Conservation (phyloP, 2,888 invertebrate genomes). For the Druceiella hillmani region DNA sequence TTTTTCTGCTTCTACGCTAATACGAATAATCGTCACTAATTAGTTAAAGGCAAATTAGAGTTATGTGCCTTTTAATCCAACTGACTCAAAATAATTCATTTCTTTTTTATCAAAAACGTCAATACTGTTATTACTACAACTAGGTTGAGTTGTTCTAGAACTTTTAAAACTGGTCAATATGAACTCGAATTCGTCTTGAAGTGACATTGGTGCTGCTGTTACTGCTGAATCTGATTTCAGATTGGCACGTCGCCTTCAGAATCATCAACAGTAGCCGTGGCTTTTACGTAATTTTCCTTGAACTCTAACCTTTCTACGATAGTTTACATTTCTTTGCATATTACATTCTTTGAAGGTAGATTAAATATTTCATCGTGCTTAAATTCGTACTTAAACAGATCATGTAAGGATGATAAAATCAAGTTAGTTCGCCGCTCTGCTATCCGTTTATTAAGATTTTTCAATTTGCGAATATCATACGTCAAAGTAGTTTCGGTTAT, state of each 20-base stretch:
- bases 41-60: background rate
- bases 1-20: background rate
- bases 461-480: background rate
- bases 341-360: constrained; percentile 1
- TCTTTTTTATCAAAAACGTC: no score
- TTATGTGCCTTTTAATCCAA: background rate
- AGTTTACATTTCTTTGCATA: background rate
- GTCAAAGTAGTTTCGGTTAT: background rate
- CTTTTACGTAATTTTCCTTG: background rate
- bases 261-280: background rate
- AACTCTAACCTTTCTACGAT: constrained; percentile 1
- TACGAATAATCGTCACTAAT: no score
- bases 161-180: background rate
- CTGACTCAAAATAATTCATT: background rate
- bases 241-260: background rate
- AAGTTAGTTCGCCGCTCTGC: constrained; percentile 1
- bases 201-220: background rate
- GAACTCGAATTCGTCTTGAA: background rate
- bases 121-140: no score
- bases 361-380: background rate
- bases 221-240: background rate
- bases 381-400: background rate
- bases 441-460: background rate
- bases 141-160: no score
- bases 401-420: background rate